phyloP scores from a whole-genome alignment of 2,797 vertebrate genomes.

The Morus bassanus region DNA sequence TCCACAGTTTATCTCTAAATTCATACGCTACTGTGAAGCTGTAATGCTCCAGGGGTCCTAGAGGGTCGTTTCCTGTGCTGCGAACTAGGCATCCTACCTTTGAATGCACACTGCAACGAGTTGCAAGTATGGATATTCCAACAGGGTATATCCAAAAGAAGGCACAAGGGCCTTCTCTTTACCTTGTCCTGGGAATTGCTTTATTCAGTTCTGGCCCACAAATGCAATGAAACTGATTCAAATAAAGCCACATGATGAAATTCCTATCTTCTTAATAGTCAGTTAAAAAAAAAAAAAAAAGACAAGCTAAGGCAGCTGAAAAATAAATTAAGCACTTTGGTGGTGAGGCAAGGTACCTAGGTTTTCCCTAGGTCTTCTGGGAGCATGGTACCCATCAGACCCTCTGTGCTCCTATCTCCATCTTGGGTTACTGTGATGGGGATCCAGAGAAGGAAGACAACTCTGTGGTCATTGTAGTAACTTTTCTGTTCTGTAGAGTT shows the following conservation, averaged over 20 bases:
- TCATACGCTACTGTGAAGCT: neutral
- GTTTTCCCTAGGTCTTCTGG: neutral
- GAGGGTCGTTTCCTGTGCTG: neutral
- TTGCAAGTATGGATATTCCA: neutral
- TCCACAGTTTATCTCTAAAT: neutral
- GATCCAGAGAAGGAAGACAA: neutral
- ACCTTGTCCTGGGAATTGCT: neutral
- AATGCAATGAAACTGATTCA: neutral
- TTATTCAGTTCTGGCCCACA: neutral
- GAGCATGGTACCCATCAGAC: neutral
- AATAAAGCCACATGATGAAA: neutral
- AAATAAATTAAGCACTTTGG: neutral
- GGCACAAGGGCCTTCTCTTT: neutral
- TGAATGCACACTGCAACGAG: neutral
- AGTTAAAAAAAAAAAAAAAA: neutral
- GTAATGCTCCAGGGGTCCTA: neutral
- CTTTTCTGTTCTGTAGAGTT: neutral
- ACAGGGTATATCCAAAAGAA: no score
- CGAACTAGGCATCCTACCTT: neutral
- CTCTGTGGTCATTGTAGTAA: neutral
- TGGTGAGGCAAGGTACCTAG: neutral
- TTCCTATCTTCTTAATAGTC: neutral
- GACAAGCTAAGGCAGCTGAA: neutral
- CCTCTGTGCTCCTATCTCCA: neutral
- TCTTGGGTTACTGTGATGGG: neutral